phyloP scores from a whole-genome alignment of 2,888 invertebrate genomes.

The Drosophila anomalipes region DNA sequence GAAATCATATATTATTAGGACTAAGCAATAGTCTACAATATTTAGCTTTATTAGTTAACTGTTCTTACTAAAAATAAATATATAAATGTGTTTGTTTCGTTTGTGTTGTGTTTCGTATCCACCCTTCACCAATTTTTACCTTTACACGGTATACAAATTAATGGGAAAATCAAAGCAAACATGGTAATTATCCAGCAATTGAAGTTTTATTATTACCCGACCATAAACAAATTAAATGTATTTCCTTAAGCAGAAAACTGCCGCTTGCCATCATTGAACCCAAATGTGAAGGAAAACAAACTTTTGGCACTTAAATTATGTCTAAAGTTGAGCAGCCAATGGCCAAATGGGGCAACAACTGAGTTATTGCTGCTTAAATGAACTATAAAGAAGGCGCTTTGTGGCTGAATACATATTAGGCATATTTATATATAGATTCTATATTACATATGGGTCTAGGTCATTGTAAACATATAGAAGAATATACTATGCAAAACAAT shows the following conservation, averaged over 20 bases:
- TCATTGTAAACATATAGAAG: slow-evolving; percentile 2
- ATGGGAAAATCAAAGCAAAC: slow-evolving; percentile 23
- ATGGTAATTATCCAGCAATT: slow-evolving; percentile 34
- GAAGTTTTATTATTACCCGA: slow-evolving; percentile 44
- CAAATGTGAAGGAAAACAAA: slow-evolving; percentile 11
- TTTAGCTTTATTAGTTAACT: background rate
- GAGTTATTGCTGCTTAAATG: slow-evolving; percentile 44
- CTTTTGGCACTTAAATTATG: background rate
- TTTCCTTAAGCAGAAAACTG: slow-evolving; percentile 23
- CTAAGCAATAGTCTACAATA: background rate
- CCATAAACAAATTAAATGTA: slow-evolving; percentile 50
- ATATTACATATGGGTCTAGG: slow-evolving; percentile 1
- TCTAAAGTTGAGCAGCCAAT: slow-evolving; percentile 1
- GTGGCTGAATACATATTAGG: background rate
- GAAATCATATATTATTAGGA: background rate
- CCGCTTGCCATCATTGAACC: slow-evolving; percentile 9
- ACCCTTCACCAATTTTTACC: background rate
- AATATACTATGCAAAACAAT: slow-evolving; percentile 11
- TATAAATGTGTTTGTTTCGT: background rate
- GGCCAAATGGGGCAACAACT: slow-evolving; percentile 25
- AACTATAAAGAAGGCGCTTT: slow-evolving; percentile 22
- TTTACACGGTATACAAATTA: slow-evolving; percentile 7
- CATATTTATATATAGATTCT: slow-evolving; percentile 1
- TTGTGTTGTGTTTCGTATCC: too few species aligned
- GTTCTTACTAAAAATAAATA: background rate